A percentile compares a stretch with the other conserved stretches of the same genome.
Evolutionary conservation across 30 jellyfish, hydroid and myxozoan genomes (phyloP).

Genomic region (Pelagia noctiluca): DNA sequence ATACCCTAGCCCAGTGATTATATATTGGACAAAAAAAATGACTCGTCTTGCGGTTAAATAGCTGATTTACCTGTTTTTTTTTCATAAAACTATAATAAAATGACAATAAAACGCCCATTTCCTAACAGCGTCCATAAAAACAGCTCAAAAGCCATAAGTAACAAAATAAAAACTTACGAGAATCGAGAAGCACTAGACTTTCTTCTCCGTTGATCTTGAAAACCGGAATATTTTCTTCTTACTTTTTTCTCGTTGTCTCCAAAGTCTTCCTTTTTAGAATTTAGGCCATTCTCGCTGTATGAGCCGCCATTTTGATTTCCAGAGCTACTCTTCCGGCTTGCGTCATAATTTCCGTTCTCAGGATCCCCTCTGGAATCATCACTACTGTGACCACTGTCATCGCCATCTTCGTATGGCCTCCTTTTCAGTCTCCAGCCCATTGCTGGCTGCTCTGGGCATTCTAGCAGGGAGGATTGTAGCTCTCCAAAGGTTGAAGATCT

Average conservation of each 20-base stretch:
- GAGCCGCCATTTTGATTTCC: neutral
- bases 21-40: too few species aligned
- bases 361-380: neutral
- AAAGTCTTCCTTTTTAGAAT: too few species aligned
- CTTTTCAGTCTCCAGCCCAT: constrained; percentile 49
- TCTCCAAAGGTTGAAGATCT: constrained; percentile 56
- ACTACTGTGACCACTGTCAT: neutral
- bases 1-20: too few species aligned
- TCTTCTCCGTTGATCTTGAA: constrained; percentile 19
- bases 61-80: too few species aligned
- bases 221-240: constrained; percentile 39
- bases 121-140: too few species aligned
- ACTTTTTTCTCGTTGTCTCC: constrained; percentile 2
- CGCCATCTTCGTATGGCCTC: constrained; percentile 45
- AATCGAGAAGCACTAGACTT: constrained; percentile 21
- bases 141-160: neutral
- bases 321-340: neutral
- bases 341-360: neutral
- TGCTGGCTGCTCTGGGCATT: constrained; percentile 6
- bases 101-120: too few species aligned
- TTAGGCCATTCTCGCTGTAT: neutral
- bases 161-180: constrained; percentile 35
- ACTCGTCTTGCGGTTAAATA: too few species aligned
- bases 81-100: too few species aligned
- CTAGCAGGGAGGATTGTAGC: constrained; percentile 55